Percentiles rank a stretch among this genome's conserved stretches.
Evolutionary conservation across 2,113 vertebrate species (phyloP).

Genomic region (Thinocorus orbignyianus): DNA sequence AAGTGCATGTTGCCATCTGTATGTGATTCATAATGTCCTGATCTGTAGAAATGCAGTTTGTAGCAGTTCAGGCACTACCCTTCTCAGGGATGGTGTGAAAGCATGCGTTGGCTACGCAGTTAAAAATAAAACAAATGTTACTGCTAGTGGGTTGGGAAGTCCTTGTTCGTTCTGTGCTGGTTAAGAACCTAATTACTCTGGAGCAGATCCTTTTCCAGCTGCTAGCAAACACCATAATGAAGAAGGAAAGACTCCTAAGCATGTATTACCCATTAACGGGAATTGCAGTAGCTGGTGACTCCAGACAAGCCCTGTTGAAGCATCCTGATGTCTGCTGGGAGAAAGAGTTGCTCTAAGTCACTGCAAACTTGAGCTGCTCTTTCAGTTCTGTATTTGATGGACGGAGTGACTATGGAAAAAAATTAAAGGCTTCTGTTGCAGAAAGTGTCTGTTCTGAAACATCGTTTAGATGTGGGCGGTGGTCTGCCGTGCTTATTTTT

Average conservation of each 20-base stretch:
- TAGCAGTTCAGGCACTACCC: not conserved
- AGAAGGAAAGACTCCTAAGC: not conserved
- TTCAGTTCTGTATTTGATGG: not conserved
- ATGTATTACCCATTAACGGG: not conserved
- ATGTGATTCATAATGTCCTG: not conserved
- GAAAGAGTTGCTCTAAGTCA: not conserved
- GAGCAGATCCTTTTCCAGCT: not conserved
- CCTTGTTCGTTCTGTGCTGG: not conserved
- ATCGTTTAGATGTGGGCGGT: not conserved
- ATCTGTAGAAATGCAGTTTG: not conserved
- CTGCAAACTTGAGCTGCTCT: not conserved
- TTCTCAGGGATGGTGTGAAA: not conserved
- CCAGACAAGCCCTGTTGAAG: not conserved
- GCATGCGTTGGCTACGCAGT: accelerated
- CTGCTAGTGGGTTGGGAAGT: not conserved
- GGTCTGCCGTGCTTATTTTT: not conserved
- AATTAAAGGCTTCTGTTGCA: not conserved
- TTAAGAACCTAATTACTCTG: not conserved
- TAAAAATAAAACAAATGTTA: not conserved
- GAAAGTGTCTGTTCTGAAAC: not conserved
- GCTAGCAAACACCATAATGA: not conserved
- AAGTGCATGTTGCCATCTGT: not conserved
- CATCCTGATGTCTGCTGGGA: not conserved
- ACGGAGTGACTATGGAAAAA: not conserved
- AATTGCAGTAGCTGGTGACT: not conserved